Evolutionary conservation across 2,113 vertebrate genomes (phyloP).

Genomic region (Panthera tigris): DNA sequence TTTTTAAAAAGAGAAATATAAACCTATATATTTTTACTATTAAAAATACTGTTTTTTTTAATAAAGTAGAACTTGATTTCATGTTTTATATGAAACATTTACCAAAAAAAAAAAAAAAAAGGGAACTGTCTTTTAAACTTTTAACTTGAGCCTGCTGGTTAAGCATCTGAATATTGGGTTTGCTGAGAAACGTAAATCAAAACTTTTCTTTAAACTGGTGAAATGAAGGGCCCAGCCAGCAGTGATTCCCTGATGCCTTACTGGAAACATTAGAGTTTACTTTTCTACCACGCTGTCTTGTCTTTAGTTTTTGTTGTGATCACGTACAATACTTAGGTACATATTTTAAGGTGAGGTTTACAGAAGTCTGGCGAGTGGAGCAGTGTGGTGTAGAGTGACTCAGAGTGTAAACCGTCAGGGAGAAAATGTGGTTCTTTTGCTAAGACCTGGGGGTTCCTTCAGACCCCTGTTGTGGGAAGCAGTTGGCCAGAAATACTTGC

Average conservation of each 20-base stretch:
- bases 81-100: conserved; percentile 84
- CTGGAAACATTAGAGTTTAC: conserved; percentile 75
- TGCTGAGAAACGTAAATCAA: conserved; percentile 45
- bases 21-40: conserved; percentile 80
- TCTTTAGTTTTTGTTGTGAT: conserved; percentile 74
- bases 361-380: not conserved
- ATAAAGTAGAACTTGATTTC: conserved; percentile 73
- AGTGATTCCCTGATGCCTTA: conserved; percentile 83
- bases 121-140: conserved; percentile 58
- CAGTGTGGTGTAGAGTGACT: not conserved
- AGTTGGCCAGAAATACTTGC: not conserved
- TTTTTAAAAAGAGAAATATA: conserved; percentile 81
- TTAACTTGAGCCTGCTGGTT: conserved; percentile 79
- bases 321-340: conserved; percentile 56
- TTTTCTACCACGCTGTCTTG: conserved; percentile 67
- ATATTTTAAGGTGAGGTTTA: not conserved
- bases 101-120: conserved; percentile 81
- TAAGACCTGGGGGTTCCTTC: not conserved
- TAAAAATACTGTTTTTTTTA: conserved; percentile 62
- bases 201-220: not conserved
- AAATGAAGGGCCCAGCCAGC: conserved; percentile 58
- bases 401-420: not conserved
- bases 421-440: not conserved
- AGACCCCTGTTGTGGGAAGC: not conserved
- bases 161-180: conserved; percentile 49